Base-by-base conservation (phyloP, 1,140 invertebrate species). In the Drosophila cardini region DNA sequence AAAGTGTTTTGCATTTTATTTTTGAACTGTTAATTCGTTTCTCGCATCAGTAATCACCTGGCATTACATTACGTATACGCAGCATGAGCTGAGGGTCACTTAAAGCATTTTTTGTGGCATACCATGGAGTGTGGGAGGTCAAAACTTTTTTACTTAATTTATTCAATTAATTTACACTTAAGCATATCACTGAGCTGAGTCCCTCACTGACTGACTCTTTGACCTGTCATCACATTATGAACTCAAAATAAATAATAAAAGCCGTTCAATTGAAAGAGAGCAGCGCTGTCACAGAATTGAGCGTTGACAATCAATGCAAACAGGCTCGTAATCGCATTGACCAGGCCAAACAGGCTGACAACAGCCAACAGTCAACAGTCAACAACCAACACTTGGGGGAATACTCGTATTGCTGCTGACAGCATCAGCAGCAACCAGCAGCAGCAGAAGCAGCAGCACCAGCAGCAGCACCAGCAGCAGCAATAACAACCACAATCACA, bases 101-200 rank as follows among this genome's bases (percentile, higher is more conserved):
- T 53, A 26, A 67, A 57, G 18, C 30, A 56, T 64, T 56, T 69
- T 46, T 26, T 46, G n/a, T 55, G 45, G n/a, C 43, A 13, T 50
- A 15, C 32, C 15, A 32, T 26, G 16, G 52, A 16, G 50, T 8
- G 32, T 9, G n/a, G 11, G 18, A 21, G 52, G 34, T 32, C 45
- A 34, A 32, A n/a, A 36, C 67, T 50, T 72, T 55, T 80, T 84
- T 84, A 74, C 84, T 87, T 87, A 87, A 87, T 87, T 87, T 87
- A 87, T 87, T 80, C 84, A 87, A 89, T 89, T 89, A 89, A 87
- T 87, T 84, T 89, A 64, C 84, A 84, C 84, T 89, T 81, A 45
- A 73, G 65, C 78, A 73, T 84, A 78, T 76, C 72, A 67, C 45
- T 43, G 58, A 36, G 21, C 15, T 46, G 36, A 53, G 15, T 13